Evolutionary conservation across 2,888 invertebrate genomes (phyloP).

Genomic region (Torymus tubicola): DNA sequence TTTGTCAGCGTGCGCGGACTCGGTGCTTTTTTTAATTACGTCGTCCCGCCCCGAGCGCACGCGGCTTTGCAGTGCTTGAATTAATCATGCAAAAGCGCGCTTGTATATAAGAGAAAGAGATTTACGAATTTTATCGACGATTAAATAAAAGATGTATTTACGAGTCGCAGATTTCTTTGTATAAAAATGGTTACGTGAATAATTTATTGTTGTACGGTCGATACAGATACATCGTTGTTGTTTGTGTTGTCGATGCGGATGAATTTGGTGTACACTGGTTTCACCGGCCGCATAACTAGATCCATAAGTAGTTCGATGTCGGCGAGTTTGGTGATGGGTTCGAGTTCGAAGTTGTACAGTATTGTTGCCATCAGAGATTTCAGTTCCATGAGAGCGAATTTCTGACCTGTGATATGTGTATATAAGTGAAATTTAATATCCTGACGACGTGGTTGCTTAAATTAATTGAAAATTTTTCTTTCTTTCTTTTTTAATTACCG

Average conservation of each 20-base stretch:
- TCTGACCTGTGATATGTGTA: constrained; percentile 30
- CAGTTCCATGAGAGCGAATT: constrained; percentile 45
- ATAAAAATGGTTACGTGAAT: neutral
- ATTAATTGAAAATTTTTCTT: neutral
- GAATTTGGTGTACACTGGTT: constrained; percentile 58
- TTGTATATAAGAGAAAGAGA: neutral
- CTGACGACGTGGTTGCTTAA: neutral
- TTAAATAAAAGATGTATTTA: no score
- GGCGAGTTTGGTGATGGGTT: constrained; percentile 54
- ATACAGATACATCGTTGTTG: no score
- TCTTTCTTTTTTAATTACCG: constrained; percentile 73
- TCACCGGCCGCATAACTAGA: constrained; percentile 56
- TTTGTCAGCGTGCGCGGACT: constrained; percentile 44
- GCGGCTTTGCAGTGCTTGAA: constrained; percentile 9
- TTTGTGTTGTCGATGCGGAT: constrained; percentile 37
- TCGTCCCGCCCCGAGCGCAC: constrained; percentile 25
- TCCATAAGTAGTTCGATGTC: constrained; percentile 57
- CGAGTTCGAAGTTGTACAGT: constrained; percentile 61
- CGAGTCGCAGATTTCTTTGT: neutral
- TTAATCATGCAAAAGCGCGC: constrained; percentile 34
- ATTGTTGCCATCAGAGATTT: constrained; percentile 58
- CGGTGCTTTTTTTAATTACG: constrained; percentile 47
- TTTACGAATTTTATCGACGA: no score
- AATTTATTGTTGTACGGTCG: neutral
- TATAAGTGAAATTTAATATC: neutral